Evolutionary conservation across 2,888 invertebrate species (phyloP).

Genomic region (Napeogenes sylphis): DNA sequence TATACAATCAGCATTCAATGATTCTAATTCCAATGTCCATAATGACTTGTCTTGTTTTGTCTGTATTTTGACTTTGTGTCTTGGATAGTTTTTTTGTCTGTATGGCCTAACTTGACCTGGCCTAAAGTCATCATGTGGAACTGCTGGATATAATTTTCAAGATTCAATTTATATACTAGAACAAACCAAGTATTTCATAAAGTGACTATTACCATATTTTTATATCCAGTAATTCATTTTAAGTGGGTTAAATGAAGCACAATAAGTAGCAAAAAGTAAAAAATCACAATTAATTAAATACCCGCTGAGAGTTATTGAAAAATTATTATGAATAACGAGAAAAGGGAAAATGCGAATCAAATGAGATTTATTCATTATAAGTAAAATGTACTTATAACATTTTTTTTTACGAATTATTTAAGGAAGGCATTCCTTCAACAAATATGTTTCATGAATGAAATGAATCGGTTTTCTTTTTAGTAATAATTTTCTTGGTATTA

Average conservation of each 20-base stretch:
- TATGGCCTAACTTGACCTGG: too few relatives aligned
- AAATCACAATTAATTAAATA: conserved; percentile 30
- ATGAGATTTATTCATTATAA: conserved; percentile 29
- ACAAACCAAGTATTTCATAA: too few relatives aligned
- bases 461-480: background rate
- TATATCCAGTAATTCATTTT: too few relatives aligned
- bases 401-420: conserved; percentile 13
- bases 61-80: too few relatives aligned
- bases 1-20: too few relatives aligned
- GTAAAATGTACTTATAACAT: conserved; percentile 26
- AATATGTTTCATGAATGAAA: conserved; percentile 4
- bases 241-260: conserved; percentile 5
- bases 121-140: too few relatives aligned
- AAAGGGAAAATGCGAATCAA: conserved; percentile 27
- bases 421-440: conserved; percentile 13
- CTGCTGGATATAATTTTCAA: too few relatives aligned
- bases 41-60: too few relatives aligned
- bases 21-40: too few relatives aligned
- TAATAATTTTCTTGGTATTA: conserved; percentile 5
- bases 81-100: too few relatives aligned
- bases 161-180: too few relatives aligned
- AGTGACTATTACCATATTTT: too few relatives aligned
- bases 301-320: conserved; percentile 24
- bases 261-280: conserved; percentile 25
- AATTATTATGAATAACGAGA: conserved; percentile 24